phyloP scores from a whole-genome alignment of 2,888 invertebrate species.

The Erynnis tages region DNA sequence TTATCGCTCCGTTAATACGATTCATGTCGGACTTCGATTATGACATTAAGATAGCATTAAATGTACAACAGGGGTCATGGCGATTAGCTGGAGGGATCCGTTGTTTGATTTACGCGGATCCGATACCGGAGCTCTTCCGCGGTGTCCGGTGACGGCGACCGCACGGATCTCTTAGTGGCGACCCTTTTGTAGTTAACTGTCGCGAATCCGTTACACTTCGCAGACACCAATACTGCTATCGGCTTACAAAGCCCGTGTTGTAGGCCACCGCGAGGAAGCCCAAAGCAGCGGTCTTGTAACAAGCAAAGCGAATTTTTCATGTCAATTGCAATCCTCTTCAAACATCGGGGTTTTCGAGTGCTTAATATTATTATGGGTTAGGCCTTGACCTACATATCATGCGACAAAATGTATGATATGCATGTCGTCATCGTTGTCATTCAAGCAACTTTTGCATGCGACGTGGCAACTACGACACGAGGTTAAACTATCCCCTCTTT shows the following conservation, averaged over 20 bases:
- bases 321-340: no score
- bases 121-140: conserved; percentile 74
- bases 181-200: conserved; percentile 49
- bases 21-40: conserved; percentile 45
- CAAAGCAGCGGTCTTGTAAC: no score
- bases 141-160: conserved; percentile 67
- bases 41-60: conserved; percentile 52
- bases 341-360: no score
- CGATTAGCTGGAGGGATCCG: conserved; percentile 61
- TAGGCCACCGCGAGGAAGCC: conserved; percentile 6
- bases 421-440: no score
- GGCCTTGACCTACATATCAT: no score
- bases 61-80: conserved; percentile 67
- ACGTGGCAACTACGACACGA: no score
- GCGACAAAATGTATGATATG: no score
- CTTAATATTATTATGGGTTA: no score
- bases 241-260: conserved; percentile 17
- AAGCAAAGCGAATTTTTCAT: no score
- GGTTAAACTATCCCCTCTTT: no score
- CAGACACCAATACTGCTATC: conserved; percentile 28
- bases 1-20: conserved; percentile 17
- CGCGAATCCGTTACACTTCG: conserved; percentile 41
- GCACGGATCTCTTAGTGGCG: conserved; percentile 51
- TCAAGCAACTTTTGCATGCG: no score
- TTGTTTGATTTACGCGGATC: conserved; percentile 70